Evolutionary conservation across 2,888 invertebrate species (phyloP), one percentile per base, ranked within the genome.

Genomic region (Alsophila aescularia): DNA sequence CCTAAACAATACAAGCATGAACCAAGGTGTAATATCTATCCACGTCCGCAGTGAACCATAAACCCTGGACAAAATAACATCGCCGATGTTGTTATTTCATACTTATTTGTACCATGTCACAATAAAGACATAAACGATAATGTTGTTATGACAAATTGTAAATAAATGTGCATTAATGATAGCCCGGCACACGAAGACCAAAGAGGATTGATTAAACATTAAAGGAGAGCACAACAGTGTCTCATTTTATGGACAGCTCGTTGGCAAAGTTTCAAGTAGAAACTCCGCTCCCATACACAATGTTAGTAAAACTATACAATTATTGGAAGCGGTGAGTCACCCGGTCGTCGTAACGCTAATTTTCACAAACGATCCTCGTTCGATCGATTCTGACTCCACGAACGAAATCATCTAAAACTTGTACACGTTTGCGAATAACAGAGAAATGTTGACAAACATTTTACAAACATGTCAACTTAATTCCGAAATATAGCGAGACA

Each of bases 181-280:
- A 29, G 10, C 32, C 34, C 24, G 40, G 49, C 49, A 31, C 34
- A 21, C 8, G 40, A 54, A 57, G 43, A 54, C 53, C 52, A 55
- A 55, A 52, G 45, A 41, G 48, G 34, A 59, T 56, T 55, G 58
- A 56, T 59, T 50, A 57, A 62, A 66, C 57, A 50, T 58, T 51
- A 48, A 60, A 57, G 57, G 48, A 49, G 47, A 44, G 43, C 57
- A 57, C 52, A 54, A n/a, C 8, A 8, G 7, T 58, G 56, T 35
- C 51, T 63, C 58, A 54, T 55, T 65, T 62, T 61, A 67, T 58
- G 48, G 60, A 60, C 55, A 58, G 61, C 42, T 53, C 40, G 54
- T 65, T 68, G 70, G 70, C 68, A 64, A 55, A 29, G 54, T 56
- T 66, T 66, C 67, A 69, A 64, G 49, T 43, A 55, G 60, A 56